Percentiles rank a stretch among this genome's conserved stretches.
These are phyloP conservation scores for Gallinago undulata DNA, from an alignment of 2,113 vertebrate genomes.

Conservation along the genomic window DNA sequence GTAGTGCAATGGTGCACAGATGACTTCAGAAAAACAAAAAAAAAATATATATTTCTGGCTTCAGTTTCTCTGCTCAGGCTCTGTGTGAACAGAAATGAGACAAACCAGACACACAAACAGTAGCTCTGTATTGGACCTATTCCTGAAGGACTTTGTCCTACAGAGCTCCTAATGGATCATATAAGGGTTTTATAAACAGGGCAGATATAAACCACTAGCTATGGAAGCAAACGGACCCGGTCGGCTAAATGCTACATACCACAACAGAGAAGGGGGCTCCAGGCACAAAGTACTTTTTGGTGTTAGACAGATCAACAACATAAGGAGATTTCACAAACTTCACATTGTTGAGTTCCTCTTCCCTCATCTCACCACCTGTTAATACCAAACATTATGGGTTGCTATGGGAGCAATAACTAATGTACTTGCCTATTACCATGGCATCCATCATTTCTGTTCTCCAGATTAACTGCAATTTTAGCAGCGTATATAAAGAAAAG, in stretches of 20 bases:
- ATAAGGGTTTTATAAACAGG: neutral
- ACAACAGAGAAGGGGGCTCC: conserved; percentile 67
- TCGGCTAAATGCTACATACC: conserved; percentile 2
- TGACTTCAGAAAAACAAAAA: neutral
- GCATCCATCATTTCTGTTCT: neutral
- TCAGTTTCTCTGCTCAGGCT: neutral
- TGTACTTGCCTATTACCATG: neutral
- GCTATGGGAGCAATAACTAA: neutral
- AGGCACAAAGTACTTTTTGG: conserved; percentile 73
- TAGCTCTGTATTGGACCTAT: neutral
- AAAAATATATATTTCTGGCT: neutral
- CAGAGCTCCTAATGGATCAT: neutral
- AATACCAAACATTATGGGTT: neutral
- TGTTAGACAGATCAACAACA: conserved; percentile 69
- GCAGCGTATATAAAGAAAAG: neutral
- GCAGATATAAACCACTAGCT: neutral
- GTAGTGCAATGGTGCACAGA: neutral
- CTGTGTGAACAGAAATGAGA: neutral
- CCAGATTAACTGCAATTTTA: neutral
- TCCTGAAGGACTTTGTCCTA: neutral
- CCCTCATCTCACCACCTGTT: conserved; percentile 73
- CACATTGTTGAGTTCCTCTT: conserved; percentile 69
- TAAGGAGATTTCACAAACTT: conserved; percentile 76
- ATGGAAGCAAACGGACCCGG: neutral
- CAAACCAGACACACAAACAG: neutral